phyloP scores from a whole-genome alignment of 2,113 vertebrate species.

The Limnothrissa miodon region DNA sequence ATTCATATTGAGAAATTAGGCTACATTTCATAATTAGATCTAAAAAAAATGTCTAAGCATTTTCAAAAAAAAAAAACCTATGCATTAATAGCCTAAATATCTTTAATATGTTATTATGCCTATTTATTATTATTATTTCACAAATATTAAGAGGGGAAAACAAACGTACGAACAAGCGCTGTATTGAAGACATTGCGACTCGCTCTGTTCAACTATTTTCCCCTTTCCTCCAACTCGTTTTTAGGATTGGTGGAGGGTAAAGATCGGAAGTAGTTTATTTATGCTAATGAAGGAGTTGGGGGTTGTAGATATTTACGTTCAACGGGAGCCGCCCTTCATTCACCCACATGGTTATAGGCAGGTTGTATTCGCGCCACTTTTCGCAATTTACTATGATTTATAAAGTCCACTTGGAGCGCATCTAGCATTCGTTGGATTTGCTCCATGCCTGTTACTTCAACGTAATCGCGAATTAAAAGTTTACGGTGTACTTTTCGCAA shows the following conservation, averaged over 20 bases:
- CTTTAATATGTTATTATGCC: background rate
- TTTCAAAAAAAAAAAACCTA: background rate
- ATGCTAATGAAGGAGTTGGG: constrained; percentile 92
- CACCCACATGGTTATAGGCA: constrained; percentile 90
- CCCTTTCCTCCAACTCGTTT: constrained; percentile 43
- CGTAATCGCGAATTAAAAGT: constrained; percentile 57
- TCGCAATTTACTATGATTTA: constrained; percentile 61
- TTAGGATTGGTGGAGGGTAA: constrained; percentile 58
- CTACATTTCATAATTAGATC: too few species aligned
- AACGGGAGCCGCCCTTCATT: constrained; percentile 97
- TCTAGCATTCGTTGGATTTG: constrained; percentile 31
- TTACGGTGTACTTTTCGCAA: constrained; percentile 58
- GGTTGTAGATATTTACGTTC: constrained; percentile 97
- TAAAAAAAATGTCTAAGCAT: background rate
- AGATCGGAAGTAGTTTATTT: constrained; percentile 94
- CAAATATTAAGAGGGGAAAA: background rate
- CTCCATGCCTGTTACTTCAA: constrained; percentile 29
- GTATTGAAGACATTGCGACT: constrained; percentile 11
- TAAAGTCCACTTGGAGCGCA: constrained; percentile 37
- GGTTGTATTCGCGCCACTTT: constrained; percentile 89
- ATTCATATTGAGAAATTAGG: too few species aligned
- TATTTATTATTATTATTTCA: background rate
- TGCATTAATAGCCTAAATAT: too few species aligned
- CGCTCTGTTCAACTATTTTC: background rate
- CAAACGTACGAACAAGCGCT: background rate